Percentiles rank a stretch among this genome's conserved stretches.
These are phyloP conservation scores for Cephus nigrinus DNA, from an alignment of 2,888 invertebrate genomes.

Conservation along the genomic window DNA sequence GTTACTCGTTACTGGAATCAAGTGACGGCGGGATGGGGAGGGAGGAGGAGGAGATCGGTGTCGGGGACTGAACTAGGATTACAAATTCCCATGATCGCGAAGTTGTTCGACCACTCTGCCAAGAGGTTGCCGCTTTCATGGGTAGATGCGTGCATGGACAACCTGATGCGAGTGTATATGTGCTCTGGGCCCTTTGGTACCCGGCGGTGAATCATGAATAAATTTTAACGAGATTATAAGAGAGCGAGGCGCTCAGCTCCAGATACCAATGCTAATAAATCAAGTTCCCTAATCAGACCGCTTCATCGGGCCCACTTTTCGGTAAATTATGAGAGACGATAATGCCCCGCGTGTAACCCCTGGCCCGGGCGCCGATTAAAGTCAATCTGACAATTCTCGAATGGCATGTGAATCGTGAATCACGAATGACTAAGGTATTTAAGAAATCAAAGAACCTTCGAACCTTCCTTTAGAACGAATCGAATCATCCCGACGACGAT, in stretches of 20 bases:
- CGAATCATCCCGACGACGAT: neutral
- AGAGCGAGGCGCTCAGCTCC: constrained; percentile 29
- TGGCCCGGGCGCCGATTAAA: neutral
- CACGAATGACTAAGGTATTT: constrained; percentile 1
- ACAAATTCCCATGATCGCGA: constrained; percentile 3
- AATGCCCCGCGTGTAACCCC: constrained; percentile 16
- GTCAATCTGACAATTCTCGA: constrained; percentile 1
- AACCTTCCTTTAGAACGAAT: neutral
- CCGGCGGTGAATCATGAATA: constrained; percentile 46
- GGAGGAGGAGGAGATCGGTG: neutral
- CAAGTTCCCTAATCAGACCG: constrained; percentile 54
- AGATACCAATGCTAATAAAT: constrained; percentile 49
- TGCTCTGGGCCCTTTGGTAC: too few species aligned
- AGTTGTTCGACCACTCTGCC: neutral
- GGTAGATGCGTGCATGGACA: too few species aligned
- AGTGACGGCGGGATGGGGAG: too few species aligned
- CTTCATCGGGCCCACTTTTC: constrained; percentile 53
- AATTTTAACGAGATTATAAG: constrained; percentile 53
- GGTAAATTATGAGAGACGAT: constrained; percentile 47
- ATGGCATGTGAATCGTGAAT: neutral
- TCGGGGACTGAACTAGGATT: constrained; percentile 11
- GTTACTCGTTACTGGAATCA: too few species aligned
- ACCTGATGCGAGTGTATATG: too few species aligned
- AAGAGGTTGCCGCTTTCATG: constrained; percentile 10
- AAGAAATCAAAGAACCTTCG: neutral